Base-by-base conservation (phyloP, 2,797 vertebrate genomes). In the Anabacerthia variegaticeps region DNA sequence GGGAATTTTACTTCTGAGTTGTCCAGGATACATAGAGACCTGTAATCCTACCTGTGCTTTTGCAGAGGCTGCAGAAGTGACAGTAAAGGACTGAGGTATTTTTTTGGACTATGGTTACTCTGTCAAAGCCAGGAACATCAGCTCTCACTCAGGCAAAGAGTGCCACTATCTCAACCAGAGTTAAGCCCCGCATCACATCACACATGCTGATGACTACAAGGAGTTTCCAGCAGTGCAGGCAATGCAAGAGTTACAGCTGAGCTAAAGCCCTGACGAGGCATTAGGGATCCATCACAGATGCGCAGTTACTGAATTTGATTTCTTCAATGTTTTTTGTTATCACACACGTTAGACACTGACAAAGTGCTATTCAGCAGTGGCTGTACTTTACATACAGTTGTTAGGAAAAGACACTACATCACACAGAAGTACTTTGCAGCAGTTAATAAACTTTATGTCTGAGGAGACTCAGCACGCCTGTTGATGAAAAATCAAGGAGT, bases 191-290 rank as follows among this genome's bases (percentile, higher is more conserved):
- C 17, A 12, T 48, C 46, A 28, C 48, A 68, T 14, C 68, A 65
- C 9, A 6, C 7, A 12, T 0, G 0, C 36, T 39, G 28, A 9
- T 2, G 7, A 49, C 19, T 14, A 1, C 0, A 55, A 13, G 32
- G 14, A 69, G 20, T 15, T 72, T 72, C 46, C 73, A 58, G 49
- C 30, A 77, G 41, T 1, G 12, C 37, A 58, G 55, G 30, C 41
- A n/a, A 59, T 69, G 43, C 36, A 74, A 61, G 44, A 27, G 17
- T 18, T 59, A 65, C 13, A 72, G 37, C 49, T 65, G 41, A 87
- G 23, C 49, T 43, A 46, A 58, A 74, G 44, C n/a, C 19, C 52
- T 44, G 37, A 51, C 3, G 52, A 44, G 6, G 20, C n/a, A 24
- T 36, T 20, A 37, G 12, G 32, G 21, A 69, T 43, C n/a, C 36